These are phyloP conservation scores for Drosophila funebris DNA, from an alignment of 1,140 invertebrate species.

Conservation along the genomic window DNA sequence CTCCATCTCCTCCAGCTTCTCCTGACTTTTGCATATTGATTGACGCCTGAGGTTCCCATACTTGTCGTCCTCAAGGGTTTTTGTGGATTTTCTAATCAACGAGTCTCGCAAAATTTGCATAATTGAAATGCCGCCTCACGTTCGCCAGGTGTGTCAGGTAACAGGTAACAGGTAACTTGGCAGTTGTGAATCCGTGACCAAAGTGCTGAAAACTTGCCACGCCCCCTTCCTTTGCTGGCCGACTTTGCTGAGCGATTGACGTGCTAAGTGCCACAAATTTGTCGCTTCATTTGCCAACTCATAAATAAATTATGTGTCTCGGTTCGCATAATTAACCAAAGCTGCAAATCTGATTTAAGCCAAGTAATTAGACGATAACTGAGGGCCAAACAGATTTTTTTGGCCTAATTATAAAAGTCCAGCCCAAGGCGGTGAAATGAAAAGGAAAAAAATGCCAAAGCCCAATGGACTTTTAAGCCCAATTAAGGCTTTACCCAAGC, in stretches of 20 bases:
- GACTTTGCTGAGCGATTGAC: slow-evolving; percentile 55
- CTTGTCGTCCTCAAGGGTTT: slow-evolving; percentile 37
- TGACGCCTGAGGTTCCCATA: slow-evolving; percentile 38
- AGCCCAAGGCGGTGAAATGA: not conserved
- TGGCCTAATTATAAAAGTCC: slow-evolving; percentile 48
- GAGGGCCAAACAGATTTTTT: slow-evolving; percentile 20
- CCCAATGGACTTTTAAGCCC: not conserved
- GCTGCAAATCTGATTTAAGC: slow-evolving; percentile 71
- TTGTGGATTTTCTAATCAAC: slow-evolving; percentile 76
- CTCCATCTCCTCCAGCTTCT: not conserved
- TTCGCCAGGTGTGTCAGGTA: slow-evolving; percentile 41
- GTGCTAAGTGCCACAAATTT: slow-evolving; percentile 73
- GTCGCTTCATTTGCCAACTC: slow-evolving; percentile 73
- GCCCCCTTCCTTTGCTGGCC: not conserved
- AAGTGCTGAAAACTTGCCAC: slow-evolving; percentile 42
- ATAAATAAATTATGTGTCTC: slow-evolving; percentile 72
- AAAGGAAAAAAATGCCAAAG: not conserved
- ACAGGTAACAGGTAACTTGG: not conserved
- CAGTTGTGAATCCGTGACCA: slow-evolving; percentile 35
- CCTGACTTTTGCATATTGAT: slow-evolving; percentile 61
- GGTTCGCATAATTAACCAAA: slow-evolving; percentile 58
- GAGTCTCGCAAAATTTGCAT: slow-evolving; percentile 66
- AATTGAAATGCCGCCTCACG: slow-evolving; percentile 68
- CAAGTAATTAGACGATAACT: slow-evolving; percentile 69
- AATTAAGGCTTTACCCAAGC: not conserved